phyloP scores from a whole-genome alignment of 2,113 vertebrate genomes.

The Paracanthobrama guichenoti region DNA sequence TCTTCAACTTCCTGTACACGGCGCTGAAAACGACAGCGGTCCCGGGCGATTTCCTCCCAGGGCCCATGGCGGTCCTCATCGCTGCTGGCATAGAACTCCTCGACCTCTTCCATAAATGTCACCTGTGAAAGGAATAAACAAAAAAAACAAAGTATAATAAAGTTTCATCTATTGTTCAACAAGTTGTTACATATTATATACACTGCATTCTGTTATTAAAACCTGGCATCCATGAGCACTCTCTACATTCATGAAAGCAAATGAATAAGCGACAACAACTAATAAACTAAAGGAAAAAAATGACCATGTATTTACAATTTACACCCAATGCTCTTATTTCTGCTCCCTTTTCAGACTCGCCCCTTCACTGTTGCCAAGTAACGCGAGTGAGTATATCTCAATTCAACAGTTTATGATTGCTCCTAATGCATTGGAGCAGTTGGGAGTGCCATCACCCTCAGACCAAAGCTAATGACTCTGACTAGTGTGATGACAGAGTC shows the following conservation, averaged over 20 bases:
- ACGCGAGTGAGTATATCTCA: neutral
- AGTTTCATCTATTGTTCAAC: neutral
- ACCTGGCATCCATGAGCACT: too few relatives aligned
- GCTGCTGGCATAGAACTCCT: conserved; percentile 84
- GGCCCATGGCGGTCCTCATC: conserved; percentile 90
- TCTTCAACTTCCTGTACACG: conserved; percentile 89
- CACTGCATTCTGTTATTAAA: neutral
- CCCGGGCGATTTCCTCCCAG: conserved; percentile 93
- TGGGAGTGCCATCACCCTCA: neutral
- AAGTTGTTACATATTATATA: neutral
- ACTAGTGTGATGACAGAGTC: conserved; percentile 28
- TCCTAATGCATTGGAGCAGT: neutral
- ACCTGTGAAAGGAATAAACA: conserved; percentile 75
- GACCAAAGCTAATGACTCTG: conserved; percentile 25
- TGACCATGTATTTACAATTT: neutral
- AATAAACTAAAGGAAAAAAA: neutral
- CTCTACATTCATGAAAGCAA: neutral
- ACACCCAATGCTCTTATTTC: neutral
- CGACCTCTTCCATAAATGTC: conserved; percentile 86
- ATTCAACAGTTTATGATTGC: neutral
- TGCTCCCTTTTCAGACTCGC: conserved; percentile 3
- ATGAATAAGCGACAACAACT: neutral
- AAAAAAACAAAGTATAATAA: neutral
- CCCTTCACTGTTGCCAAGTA: conserved; percentile 44
- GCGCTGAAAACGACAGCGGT: conserved; percentile 86